These are phyloP conservation scores for Pionites leucogaster DNA, from an alignment of 2,113 vertebrate species.

Conservation along the genomic window DNA sequence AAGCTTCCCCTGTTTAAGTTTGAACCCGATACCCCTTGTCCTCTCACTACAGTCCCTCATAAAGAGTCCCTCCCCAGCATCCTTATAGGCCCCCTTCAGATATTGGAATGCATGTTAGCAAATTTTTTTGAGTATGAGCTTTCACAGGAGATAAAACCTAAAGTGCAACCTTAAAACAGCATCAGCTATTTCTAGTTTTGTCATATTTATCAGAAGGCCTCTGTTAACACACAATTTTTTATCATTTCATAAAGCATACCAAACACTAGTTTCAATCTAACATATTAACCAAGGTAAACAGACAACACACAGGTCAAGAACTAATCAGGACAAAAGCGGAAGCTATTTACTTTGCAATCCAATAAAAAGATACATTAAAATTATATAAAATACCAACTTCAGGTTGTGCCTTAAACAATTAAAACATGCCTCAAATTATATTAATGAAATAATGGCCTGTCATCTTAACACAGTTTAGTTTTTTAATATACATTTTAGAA, in stretches of 20 bases:
- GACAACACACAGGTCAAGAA: not conserved
- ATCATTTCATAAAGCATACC: not conserved
- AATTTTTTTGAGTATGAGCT: not conserved
- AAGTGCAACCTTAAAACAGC: not conserved
- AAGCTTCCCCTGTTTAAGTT: too few species aligned
- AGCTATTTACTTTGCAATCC: not conserved
- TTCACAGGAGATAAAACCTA: not conserved
- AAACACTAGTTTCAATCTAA: not conserved
- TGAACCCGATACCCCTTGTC: too few species aligned
- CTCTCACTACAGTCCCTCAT: too few species aligned
- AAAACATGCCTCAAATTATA: not conserved
- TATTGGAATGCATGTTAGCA: not conserved
- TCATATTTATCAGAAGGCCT: not conserved
- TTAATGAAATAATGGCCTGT: not conserved
- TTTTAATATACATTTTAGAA: not conserved
- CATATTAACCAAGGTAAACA: not conserved
- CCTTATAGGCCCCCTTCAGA: too few species aligned
- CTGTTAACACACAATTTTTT: not conserved
- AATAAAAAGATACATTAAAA: not conserved
- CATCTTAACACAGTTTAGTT: not conserved
- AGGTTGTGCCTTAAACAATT: not conserved
- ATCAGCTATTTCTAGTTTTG: not conserved
- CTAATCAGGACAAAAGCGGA: not conserved
- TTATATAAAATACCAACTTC: not conserved
- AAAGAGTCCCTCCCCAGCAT: too few species aligned